Conservation (phyloP, 1,140 invertebrate genomes). For the Cherax quadricarinatus region DNA sequence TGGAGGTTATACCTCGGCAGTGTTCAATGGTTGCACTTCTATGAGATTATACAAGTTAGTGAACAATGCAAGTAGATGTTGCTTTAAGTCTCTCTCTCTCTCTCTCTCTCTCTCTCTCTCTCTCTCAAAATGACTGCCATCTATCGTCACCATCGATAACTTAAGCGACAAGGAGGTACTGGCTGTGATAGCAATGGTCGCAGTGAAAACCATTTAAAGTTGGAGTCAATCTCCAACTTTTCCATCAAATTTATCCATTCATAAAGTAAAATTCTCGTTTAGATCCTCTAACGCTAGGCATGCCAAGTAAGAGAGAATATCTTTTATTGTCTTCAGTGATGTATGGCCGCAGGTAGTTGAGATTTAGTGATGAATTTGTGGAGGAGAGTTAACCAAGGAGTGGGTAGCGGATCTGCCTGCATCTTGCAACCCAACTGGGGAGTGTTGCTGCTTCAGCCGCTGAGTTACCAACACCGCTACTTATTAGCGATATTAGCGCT, state of each 20-base stretch:
- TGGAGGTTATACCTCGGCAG: neutral
- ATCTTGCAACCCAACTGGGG: conserved; percentile 32
- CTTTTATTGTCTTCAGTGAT: too few relatives aligned
- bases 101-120: conserved; percentile 22
- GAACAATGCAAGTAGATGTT: conserved; percentile 35
- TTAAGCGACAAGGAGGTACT: neutral
- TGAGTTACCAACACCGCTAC: conserved; percentile 12
- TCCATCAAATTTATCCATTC: neutral
- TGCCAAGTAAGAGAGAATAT: too few relatives aligned
- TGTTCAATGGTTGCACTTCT: neutral
- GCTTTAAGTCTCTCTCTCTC: neutral
- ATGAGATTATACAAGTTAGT: conserved; percentile 25
- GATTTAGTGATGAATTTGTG: too few relatives aligned
- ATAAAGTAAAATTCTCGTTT: too few relatives aligned
- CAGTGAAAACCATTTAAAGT: neutral
- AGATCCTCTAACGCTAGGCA: too few relatives aligned
- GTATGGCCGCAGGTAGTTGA: too few relatives aligned
- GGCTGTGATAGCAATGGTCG: neutral
- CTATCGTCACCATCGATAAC: conserved; percentile 2
- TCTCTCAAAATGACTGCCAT: neutral
- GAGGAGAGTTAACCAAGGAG: neutral
- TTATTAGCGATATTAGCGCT: neutral
- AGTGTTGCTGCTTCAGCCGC: conserved; percentile 23
- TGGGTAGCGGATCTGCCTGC: neutral
- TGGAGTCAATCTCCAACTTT: neutral